Evolutionary conservation across 2,113 vertebrate species (phyloP), one percentile per base, ranked within the genome.

Genomic region (Oxygymnocypris stewartii): DNA sequence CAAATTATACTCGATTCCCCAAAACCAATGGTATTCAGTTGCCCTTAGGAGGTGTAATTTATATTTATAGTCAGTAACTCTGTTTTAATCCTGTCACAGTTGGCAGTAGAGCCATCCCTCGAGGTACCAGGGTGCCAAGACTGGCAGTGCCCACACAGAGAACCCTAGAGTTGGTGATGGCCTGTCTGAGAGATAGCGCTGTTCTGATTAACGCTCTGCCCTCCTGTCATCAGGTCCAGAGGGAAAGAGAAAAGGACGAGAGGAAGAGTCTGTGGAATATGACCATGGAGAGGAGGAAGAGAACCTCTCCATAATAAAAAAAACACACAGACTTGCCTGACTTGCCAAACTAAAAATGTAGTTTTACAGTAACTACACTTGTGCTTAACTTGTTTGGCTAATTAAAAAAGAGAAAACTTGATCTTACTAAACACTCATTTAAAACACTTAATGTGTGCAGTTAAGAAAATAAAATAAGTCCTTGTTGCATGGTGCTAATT

Each of bases 121-220:
- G 91, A 88, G 88, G 63, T 84, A 78, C 85, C 89, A 89, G 91
- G 90, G 88, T 88, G 92, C 90, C 92, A 90, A 90, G 89, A 75
- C 87, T 91, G 91, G 90, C 92, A 91, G 90, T 89, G 85, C 87
- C 91, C 90, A 92, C 90, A 79, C 79, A 85, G 85, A 79, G 82
- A 88, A 84, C 4, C 85, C 76, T 87, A 85, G 79, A 90, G 91
- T 88, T 92, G 90, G 90, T 88, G 16, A 81, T 90, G 82, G 90
- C 91, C 93, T 93, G 88, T 86, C 91, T 92, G 90, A 85, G 90
- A 94, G 92, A 94, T 93, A 91, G 91, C 85, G 59, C 89, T 86
- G 84, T 84, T 87, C 90, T 94, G 93, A 94, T 93, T 93, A 92
- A 93, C 92, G 90, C 91, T 88, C 91, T 88, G 86, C 89, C 92